Evolutionary conservation across 1,140 invertebrate genomes (phyloP), one percentile per base, ranked within the genome.

Genomic region (Episyrphus balteatus): DNA sequence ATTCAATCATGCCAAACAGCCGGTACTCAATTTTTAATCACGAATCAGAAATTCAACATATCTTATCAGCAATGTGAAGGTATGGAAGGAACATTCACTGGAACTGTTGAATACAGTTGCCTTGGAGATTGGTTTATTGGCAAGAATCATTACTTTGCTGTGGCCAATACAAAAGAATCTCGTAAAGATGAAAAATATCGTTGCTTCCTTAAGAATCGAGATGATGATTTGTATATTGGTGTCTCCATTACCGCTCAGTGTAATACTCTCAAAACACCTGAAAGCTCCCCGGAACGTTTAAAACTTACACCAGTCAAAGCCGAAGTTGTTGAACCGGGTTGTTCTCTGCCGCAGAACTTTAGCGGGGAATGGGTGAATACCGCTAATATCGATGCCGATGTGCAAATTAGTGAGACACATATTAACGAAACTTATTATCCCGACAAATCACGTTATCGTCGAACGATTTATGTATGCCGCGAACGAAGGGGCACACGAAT

Each of bases 11-110:
- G 94, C 72, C 94, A 98, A 72, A 88, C 86, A 12, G 88, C 93
- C 32, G 94, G 93, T 48, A 92, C 91, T 12, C 88, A 95, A 66
- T 95, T 94, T 69, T 80, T 94, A 36, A 95, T 96, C 53, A 89
- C 92, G 26, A 98, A 98, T 73, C 89, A 97, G 66, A 93, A 96
- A 60, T 98, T 98, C 56, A 89, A 91, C 56, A 92, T 98, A 47
- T 92, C 87, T 8, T 98, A 95, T 64, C 84, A 85, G 49, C 81
- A 83, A 61, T 98, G 94, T 69, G 69, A 78, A 41, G 88, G 85
- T 44, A 78, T 78, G 76, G 73, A 73, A 18, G 88, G 83, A 32
- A 95, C 92, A 3, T 88, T 89, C 69, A 84, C 91, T 70, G 88
- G 89, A 70, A 86, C 86, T 53, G 88, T 92, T 6, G 90, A 94